Base-by-base conservation (phyloP, 1,140 invertebrate genomes). In the Tetragnatha versicolor region DNA sequence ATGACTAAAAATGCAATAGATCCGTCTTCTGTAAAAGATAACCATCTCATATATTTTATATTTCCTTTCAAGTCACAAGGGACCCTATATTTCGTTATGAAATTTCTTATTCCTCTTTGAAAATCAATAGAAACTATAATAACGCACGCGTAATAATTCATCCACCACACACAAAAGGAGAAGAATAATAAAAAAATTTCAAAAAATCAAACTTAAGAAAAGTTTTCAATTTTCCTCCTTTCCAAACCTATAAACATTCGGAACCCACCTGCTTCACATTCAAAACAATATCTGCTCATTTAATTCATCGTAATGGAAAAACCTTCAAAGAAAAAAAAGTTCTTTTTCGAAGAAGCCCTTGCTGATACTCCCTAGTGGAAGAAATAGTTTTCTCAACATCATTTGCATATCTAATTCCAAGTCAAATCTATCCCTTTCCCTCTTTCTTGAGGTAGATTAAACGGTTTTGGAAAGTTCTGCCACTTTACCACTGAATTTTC, bases 321-420 rank as follows among this genome's bases (percentile, higher is more conserved):
- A 58, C 33, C 2, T 29, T 45, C 25, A 25, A 33, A 20, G 25
- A 33, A 61, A 63, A 75, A 63, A 75, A 75, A n/a, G n/a, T 31
- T 75, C 58, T 25, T 47, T 73, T 25, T 35, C 31, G 20, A 2
- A 42, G 39, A 63, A 75, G 33, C 29, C 20, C 25, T 63, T 51
- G n/a, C 33, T 20, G 55, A 51, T 75, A 63, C 45, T 63, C 55
- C 66, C 20, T n/a, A 47, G 29, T 29, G 14, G 25, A 49, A 45
- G 51, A 75, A 58, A 75, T 53, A 70, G 49, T 39, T 63, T 75
- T 63, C n/a, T n/a, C 58, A 51, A 33, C 55, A 49, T 63, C 72
- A 75, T 75, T 75, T 75, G 72, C 72, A 75, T 75, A 75, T 75
- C 72, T 63, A 72, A 72, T 72, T 72, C 53, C 55, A 58, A 58